Percentiles rank a stretch among this genome's conserved stretches.
Conservation (phyloP, 2,113 vertebrate species). For the Diadophis punctatus region DNA sequence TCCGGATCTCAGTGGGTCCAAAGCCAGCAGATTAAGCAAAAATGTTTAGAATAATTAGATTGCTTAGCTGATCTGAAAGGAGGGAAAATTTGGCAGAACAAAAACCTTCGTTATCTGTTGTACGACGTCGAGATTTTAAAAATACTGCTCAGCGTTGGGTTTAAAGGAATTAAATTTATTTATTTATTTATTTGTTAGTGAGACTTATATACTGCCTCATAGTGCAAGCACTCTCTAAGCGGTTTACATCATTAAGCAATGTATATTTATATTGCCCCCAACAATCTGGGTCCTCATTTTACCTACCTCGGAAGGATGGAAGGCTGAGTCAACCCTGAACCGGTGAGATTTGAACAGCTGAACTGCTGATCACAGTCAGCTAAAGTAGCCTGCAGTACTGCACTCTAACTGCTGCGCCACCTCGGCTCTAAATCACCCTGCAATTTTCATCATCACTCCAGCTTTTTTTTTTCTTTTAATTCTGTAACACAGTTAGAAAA, state of each 20-base stretch:
- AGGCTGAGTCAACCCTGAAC: no score
- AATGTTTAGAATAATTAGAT: not conserved
- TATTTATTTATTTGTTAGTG: no score
- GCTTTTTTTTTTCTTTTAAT: not conserved
- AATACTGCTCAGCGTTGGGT: not conserved
- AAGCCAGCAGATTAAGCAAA: constrained; percentile 15
- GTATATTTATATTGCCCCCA: no score
- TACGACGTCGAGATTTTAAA: not conserved
- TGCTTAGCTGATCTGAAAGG: not conserved
- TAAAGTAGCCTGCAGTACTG: no score
- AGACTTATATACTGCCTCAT: no score
- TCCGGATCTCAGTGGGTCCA: not conserved
- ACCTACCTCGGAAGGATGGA: no score
- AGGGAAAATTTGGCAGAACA: not conserved
- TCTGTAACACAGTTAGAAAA: not conserved
- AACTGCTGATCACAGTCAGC: no score
- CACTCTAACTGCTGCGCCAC: no score
- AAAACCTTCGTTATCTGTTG: not conserved
- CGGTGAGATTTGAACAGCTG: no score
- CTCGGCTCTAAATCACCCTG: constrained; percentile 27
- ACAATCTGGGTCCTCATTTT: no score
- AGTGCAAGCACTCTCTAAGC: no score
- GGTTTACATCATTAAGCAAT: no score
- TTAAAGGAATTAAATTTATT: not conserved
- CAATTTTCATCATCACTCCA: not conserved